phyloP scores from a whole-genome alignment of 2,888 invertebrate species.

The Rhamphomyia laevipes region DNA sequence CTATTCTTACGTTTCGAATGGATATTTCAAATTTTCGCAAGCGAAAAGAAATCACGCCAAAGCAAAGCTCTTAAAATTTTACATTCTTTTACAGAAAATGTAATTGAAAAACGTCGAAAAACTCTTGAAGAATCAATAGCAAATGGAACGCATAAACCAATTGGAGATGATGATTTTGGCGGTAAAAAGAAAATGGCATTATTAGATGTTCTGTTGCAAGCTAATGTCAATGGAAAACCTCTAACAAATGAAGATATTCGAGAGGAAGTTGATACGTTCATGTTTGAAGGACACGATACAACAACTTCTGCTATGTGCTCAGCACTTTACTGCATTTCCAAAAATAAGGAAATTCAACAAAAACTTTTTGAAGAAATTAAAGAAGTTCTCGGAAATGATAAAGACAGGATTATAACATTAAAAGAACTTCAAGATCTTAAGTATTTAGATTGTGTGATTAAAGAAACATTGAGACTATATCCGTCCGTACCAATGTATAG shows the following conservation, averaged over 20 bases:
- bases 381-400: constrained; percentile 21
- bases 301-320: constrained; percentile 28
- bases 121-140: constrained; percentile 17
- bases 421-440: constrained; percentile 22
- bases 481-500: constrained; percentile 54
- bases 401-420: constrained; percentile 15
- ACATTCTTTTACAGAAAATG: constrained; percentile 28
- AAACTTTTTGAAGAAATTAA: constrained; percentile 24
- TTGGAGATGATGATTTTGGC: constrained; percentile 30
- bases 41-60: constrained; percentile 19
- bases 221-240: constrained; percentile 43
- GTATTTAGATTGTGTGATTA: constrained; percentile 50
- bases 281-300: constrained; percentile 47
- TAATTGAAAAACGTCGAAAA: constrained; percentile 25
- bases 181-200: constrained; percentile 49
- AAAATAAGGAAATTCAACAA: constrained; percentile 25
- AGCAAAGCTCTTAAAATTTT: constrained; percentile 22
- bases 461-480: constrained; percentile 50
- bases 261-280: constrained; percentile 60
- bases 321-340: constrained; percentile 22
- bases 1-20: constrained; percentile 20
- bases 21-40: constrained; percentile 21
- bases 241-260: constrained; percentile 47
- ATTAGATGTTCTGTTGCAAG: constrained; percentile 50
- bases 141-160: constrained; percentile 11